A percentile compares a stretch with the other conserved stretches of the same genome.
Evolutionary conservation across 2,888 invertebrate species (phyloP).

Genomic region (Cylindroiulus punctatus): DNA sequence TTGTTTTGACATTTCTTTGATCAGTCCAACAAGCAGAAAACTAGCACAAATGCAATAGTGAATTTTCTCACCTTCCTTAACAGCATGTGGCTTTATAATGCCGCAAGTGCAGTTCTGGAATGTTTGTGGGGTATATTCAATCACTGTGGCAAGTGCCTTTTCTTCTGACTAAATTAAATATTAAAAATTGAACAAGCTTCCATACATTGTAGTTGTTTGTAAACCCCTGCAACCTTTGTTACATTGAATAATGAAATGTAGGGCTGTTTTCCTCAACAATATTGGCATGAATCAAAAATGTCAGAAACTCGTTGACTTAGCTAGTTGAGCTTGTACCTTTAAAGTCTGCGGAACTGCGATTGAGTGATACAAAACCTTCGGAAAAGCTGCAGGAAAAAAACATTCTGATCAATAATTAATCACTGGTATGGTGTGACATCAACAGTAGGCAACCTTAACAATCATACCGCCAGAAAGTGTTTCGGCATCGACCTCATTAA

Average conservation of each 20-base stretch:
- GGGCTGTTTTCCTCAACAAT: too few relatives aligned
- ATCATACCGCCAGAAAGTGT: not conserved
- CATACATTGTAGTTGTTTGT: too few relatives aligned
- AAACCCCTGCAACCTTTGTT: too few relatives aligned
- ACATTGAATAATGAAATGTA: too few relatives aligned
- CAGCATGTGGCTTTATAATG: constrained; percentile 46
- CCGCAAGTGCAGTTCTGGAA: not conserved
- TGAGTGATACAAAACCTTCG: not conserved
- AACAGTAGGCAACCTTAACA: not conserved
- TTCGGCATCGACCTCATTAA: not conserved
- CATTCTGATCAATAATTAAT: not conserved
- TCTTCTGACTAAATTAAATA: not conserved
- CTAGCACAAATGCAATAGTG: not conserved
- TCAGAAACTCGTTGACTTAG: not conserved
- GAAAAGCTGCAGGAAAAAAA: not conserved
- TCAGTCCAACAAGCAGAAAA: not conserved
- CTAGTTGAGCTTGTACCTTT: not conserved
- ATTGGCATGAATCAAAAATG: too few relatives aligned
- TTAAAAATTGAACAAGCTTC: not conserved
- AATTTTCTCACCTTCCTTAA: constrained; percentile 11
- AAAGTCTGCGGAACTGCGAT: not conserved
- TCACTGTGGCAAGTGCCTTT: not conserved
- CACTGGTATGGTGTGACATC: too few relatives aligned
- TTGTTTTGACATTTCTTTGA: not conserved
- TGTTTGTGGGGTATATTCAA: not conserved